Percentiles rank a stretch among this genome's conserved stretches.
phyloP scores from a whole-genome alignment of 2,113 vertebrate genomes.

The Paramisgurnus dabryanus region DNA sequence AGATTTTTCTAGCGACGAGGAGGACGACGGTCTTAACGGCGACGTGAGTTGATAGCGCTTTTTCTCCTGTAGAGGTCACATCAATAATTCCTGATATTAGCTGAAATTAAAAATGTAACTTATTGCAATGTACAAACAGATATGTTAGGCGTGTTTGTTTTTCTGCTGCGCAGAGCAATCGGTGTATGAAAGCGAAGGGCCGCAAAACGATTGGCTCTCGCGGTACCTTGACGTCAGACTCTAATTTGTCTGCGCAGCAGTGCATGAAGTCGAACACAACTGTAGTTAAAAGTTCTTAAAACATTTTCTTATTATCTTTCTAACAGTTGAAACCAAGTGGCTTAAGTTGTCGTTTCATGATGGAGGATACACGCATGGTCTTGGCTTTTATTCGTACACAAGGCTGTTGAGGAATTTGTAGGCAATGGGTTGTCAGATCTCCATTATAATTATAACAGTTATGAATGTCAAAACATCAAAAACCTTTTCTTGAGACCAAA shows the following conservation, averaged over 20 bases:
- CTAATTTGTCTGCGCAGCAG: too few relatives aligned
- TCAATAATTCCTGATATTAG: background rate
- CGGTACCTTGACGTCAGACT: too few relatives aligned
- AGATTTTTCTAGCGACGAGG: slow-evolving; percentile 80
- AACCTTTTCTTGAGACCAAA: too few relatives aligned
- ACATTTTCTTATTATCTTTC: background rate
- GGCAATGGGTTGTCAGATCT: background rate
- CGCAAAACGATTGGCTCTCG: too few relatives aligned
- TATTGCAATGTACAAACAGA: too few relatives aligned
- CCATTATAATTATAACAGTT: background rate
- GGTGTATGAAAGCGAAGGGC: too few relatives aligned
- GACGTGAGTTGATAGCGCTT: slow-evolving; percentile 64
- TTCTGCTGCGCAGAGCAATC: too few relatives aligned
- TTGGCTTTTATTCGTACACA: background rate
- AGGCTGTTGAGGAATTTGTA: background rate
- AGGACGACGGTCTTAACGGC: slow-evolving; percentile 59
- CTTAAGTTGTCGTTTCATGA: background rate
- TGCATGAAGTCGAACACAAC: too few relatives aligned
- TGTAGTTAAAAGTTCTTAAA: too few relatives aligned
- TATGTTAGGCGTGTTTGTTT: too few relatives aligned
- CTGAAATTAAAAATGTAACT: background rate
- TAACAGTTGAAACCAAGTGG: background rate
- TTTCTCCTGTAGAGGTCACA: background rate
- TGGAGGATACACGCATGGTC: slow-evolving; percentile 19
- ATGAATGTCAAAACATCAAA: background rate